Base-by-base conservation (phyloP, 2,113 vertebrate genomes). In the Amphiprion percula region DNA sequence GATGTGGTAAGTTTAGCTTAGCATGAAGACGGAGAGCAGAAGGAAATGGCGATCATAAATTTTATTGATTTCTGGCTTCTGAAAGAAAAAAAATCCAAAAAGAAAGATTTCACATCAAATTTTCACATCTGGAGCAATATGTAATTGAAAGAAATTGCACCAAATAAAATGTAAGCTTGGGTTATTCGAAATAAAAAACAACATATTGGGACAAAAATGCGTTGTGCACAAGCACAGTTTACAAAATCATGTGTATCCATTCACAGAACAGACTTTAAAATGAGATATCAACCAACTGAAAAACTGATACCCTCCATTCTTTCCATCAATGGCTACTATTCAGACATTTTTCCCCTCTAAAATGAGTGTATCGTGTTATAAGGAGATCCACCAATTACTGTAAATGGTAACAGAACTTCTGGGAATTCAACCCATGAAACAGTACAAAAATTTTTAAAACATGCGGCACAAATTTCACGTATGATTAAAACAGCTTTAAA, bases 371-470 rank as follows among this genome's bases (percentile, higher is more conserved):
- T 44, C 14, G 44, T 65, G 23, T 39, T 53, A 61, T 26, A 52
- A 79, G 26, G 60, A 19, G 30, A 49, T 10, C 8, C 39, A 56
- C 12, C 21, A 56, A 49, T 55, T 49, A 54, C 26, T 60, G 19
- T 47, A n/a, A 66, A 63, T n/a, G 46, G n/a, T 26, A 50, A 41
- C 28, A 69, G 41, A 52, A 28, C 52, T 16, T 55, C 7, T 23
- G 54, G 60, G 66, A 46, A 17, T 49, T 47, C 0, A 0, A 67
- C 33, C 62, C 47, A 61, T 9, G 1, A 64, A 69, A 53, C 60
- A 60, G n/a, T 16, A 54, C 37, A 37, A 33, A 12, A 47, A 21
- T 46, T 69, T 47, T 70, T 46, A 23, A 53, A 79, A 56, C 46
- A 17, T 46, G 6, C 4, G 55, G 21, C 26, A 37, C 21, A 47